phyloP scores from a whole-genome alignment of 2,113 vertebrate genomes.

The Condylura cristata region DNA sequence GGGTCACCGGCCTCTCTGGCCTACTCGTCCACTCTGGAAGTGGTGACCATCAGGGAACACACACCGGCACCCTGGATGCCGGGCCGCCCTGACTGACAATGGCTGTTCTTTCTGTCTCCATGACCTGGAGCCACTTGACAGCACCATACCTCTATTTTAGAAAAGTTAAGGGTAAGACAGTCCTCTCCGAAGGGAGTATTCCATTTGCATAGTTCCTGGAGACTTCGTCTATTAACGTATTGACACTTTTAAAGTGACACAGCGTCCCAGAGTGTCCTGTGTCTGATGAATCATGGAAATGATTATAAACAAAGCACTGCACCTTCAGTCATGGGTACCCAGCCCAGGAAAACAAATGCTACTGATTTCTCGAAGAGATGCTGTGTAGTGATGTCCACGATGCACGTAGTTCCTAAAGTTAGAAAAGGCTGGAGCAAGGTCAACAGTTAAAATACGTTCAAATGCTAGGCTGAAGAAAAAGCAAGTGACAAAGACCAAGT shows the following conservation, averaged over 20 bases:
- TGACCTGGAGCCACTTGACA: background rate
- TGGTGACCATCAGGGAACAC: fast-evolving
- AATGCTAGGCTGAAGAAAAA: background rate
- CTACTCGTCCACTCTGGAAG: background rate
- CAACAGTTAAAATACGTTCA: background rate
- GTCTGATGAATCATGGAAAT: slow-evolving; percentile 55
- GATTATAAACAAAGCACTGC: slow-evolving; percentile 71
- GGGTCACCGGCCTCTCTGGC: too few species aligned
- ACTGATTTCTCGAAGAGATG: slow-evolving; percentile 5
- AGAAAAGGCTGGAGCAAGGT: background rate
- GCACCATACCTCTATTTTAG: background rate
- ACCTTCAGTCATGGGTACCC: background rate
- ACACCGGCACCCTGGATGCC: fast-evolving
- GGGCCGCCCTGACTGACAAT: too few species aligned
- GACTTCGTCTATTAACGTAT: slow-evolving; percentile 69
- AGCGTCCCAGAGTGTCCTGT: slow-evolving; percentile 32
- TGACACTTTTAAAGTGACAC: slow-evolving; percentile 47
- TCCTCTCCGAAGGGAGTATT: background rate
- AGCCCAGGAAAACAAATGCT: slow-evolving; percentile 49
- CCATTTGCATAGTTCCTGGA: slow-evolving; percentile 60
- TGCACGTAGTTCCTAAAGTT: slow-evolving; percentile 11
- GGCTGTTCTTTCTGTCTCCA: background rate
- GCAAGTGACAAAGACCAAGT: background rate
- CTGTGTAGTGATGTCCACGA: slow-evolving; percentile 31
- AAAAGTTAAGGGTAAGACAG: background rate